Percentiles rank a stretch among this genome's conserved stretches.
These are phyloP conservation scores for Salticus scenicus DNA, from an alignment of 2,888 invertebrate genomes.

Conservation along the genomic window DNA sequence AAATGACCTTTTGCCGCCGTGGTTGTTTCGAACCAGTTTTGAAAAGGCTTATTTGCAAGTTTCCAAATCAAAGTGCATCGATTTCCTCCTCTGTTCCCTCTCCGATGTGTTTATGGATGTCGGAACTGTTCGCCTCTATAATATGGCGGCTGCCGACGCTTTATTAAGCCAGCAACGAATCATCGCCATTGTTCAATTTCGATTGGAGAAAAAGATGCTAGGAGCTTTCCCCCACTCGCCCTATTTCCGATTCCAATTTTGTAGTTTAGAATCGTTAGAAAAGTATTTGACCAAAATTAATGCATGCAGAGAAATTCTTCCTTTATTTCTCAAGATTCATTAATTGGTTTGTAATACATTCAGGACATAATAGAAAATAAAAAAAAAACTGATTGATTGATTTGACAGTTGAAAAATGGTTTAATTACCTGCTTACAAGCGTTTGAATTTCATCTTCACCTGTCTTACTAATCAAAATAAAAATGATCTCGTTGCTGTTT, in stretches of 20 bases:
- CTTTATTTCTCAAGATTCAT: too few species aligned
- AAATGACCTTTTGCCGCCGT: constrained; percentile 15
- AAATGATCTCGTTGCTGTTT: too few species aligned
- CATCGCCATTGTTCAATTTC: constrained; percentile 69
- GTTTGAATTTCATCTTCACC: too few species aligned
- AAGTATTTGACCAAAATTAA: neutral
- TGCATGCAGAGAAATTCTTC: too few species aligned
- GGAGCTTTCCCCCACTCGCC: neutral
- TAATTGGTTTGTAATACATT: too few species aligned
- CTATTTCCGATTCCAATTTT: neutral
- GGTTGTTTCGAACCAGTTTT: constrained; percentile 49
- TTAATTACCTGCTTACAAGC: too few species aligned
- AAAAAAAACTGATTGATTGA: too few species aligned
- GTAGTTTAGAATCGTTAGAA: neutral
- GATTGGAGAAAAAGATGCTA: constrained; percentile 36
- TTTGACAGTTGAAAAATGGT: too few species aligned
- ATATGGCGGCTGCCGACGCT: constrained; percentile 63
- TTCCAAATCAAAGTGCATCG: constrained; percentile 60
- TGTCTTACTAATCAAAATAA: too few species aligned
- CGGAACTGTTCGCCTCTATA: constrained; percentile 45
- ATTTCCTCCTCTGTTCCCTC: constrained; percentile 42
- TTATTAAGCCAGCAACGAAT: constrained; percentile 54
- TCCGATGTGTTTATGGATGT: constrained; percentile 65
- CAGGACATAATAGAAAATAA: too few species aligned
- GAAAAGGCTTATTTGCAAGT: constrained; percentile 51